Percentiles rank a stretch among this genome's conserved stretches.
phyloP scores from a whole-genome alignment of 2,797 vertebrate species.

The Crenichthys baileyi region DNA sequence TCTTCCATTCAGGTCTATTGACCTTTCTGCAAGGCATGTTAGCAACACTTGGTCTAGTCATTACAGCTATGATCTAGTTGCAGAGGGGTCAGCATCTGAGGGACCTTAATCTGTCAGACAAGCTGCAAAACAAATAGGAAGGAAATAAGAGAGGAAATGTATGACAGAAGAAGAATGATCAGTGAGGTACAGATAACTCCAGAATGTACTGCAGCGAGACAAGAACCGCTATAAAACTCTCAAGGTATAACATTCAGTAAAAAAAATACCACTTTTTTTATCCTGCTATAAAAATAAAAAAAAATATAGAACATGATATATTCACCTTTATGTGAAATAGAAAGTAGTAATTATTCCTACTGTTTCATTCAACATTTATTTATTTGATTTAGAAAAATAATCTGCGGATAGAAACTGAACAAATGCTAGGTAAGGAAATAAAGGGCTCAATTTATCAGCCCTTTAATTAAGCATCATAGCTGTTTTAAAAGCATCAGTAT shows the following conservation, averaged over 20 bases:
- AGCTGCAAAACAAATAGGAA: constrained; percentile 10
- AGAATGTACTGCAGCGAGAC: not conserved
- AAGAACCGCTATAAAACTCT: not conserved
- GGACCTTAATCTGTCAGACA: constrained; percentile 40
- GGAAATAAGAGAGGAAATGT: not conserved
- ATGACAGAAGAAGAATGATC: not conserved
- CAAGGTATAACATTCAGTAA: not conserved
- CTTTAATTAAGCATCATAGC: too few relatives aligned
- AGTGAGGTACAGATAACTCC: not conserved
- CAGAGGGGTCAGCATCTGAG: constrained; percentile 42
- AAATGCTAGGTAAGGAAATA: too few relatives aligned
- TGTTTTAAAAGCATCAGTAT: too few relatives aligned
- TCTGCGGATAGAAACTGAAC: too few relatives aligned
- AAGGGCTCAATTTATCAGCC: too few relatives aligned
- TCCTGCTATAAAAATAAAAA: not conserved
- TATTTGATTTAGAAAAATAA: not conserved
- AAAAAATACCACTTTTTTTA: not conserved
- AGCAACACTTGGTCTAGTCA: constrained; percentile 55
- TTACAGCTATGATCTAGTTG: constrained; percentile 57
- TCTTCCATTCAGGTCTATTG: constrained; percentile 67
- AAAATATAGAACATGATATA: not conserved
- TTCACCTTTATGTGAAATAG: not conserved
- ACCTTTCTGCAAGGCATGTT: constrained; percentile 72
- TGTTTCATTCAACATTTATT: not conserved
- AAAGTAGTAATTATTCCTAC: not conserved